phyloP scores from a whole-genome alignment of 1,140 invertebrate species.

The Drosophila eugracilis region DNA sequence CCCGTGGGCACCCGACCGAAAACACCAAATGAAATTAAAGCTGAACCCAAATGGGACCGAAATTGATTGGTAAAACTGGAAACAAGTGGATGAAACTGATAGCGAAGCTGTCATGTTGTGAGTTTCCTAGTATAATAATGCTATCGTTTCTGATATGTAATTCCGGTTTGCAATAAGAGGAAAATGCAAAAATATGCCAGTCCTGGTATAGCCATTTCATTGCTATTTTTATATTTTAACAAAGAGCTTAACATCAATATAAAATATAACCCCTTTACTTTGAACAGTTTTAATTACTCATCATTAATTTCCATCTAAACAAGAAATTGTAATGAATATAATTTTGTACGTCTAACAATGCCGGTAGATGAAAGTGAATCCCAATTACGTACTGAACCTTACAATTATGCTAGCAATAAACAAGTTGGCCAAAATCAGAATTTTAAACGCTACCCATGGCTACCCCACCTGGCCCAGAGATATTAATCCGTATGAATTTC shows the following conservation, averaged over 20 bases:
- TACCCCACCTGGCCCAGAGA: background rate
- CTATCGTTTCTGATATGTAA: too few species aligned
- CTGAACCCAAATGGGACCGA: slow-evolving; percentile 6
- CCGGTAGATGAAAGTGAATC: too few species aligned
- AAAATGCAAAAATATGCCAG: too few species aligned
- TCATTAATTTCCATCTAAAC: too few species aligned
- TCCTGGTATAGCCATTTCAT: too few species aligned
- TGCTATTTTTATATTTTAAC: too few species aligned
- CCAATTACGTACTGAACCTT: background rate
- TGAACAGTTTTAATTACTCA: too few species aligned
- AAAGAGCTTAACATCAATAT: too few species aligned
- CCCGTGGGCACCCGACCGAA: slow-evolving; percentile 1
- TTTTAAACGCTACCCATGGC: background rate
- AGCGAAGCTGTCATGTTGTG: background rate
- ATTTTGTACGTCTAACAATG: too few species aligned
- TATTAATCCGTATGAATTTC: slow-evolving; percentile 35
- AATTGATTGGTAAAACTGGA: slow-evolving; percentile 6
- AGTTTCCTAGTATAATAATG: background rate
- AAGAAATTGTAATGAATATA: too few species aligned
- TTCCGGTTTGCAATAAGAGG: too few species aligned
- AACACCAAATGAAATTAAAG: slow-evolving; percentile 39
- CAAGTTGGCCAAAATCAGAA: background rate
- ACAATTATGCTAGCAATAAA: background rate
- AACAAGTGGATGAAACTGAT: background rate
- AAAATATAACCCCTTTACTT: too few species aligned